Percentiles rank a stretch among this genome's conserved stretches.
Conservation (phyloP, 1,140 invertebrate species). For the Plutomurus gul region DNA sequence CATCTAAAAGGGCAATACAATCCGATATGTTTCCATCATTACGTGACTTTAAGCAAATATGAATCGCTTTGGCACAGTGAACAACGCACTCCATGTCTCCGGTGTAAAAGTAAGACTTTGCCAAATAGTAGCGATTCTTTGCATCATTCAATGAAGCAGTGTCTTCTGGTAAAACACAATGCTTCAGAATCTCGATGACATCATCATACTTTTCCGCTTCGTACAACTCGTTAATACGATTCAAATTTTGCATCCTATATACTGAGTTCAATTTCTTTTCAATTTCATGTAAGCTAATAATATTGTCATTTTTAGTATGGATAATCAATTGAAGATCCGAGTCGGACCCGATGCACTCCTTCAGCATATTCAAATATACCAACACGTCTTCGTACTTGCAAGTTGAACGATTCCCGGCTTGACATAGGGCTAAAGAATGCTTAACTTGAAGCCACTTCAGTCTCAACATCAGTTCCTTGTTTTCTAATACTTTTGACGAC, state of each 20-base stretch:
- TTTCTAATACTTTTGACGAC: neutral
- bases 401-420: neutral
- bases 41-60: neutral
- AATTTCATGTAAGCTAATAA: slow-evolving; percentile 39
- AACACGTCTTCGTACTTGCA: neutral
- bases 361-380: neutral
- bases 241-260: slow-evolving; percentile 39
- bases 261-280: slow-evolving; percentile 35
- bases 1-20: slow-evolving; percentile 34
- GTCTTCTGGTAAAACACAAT: slow-evolving; percentile 37
- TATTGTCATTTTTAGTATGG: slow-evolving; percentile 36
- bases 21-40: neutral
- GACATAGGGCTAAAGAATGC: neutral
- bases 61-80: slow-evolving; percentile 40
- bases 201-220: slow-evolving; percentile 29
- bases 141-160: slow-evolving; percentile 9
- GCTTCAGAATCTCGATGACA: slow-evolving; percentile 46
- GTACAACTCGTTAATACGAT: slow-evolving; percentile 40
- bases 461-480: slow-evolving; percentile 7
- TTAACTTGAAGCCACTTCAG: slow-evolving; percentile 13
- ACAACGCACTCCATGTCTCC: slow-evolving; percentile 11
- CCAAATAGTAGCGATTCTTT: slow-evolving; percentile 34
- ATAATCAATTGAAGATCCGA: slow-evolving; percentile 2
- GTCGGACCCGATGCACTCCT: neutral
- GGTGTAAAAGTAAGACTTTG: slow-evolving; percentile 40